Percentiles rank a stretch among this genome's conserved stretches.
These are phyloP conservation scores for Tyrannus savana DNA, from an alignment of 2,113 vertebrate species.

Conservation along the genomic window DNA sequence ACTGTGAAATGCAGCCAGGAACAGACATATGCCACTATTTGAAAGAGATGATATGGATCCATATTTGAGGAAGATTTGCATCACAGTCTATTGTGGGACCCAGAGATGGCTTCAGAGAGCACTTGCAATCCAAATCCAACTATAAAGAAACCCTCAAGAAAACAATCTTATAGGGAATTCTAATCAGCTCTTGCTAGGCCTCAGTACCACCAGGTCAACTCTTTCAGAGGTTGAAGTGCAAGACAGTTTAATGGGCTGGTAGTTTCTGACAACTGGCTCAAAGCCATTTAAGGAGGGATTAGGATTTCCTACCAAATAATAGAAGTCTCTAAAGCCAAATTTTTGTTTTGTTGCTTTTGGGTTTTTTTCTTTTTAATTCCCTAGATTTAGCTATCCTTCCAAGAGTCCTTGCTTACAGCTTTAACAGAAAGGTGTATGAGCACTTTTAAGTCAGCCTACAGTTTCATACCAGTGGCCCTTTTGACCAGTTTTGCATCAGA, in stretches of 20 bases:
- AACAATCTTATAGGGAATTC: background rate
- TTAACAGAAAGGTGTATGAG: background rate
- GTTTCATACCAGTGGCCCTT: background rate
- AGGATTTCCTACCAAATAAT: background rate
- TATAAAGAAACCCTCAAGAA: background rate
- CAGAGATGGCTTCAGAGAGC: background rate
- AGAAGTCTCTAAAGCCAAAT: background rate
- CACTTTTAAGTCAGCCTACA: background rate
- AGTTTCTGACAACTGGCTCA: background rate
- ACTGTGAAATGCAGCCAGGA: background rate
- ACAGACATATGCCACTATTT: background rate
- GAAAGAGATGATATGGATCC: background rate
- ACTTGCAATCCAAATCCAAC: background rate
- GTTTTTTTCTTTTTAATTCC: background rate
- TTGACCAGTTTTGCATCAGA: background rate
- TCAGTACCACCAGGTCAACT: background rate
- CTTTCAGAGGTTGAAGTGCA: background rate
- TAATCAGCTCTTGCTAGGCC: background rate
- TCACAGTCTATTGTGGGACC: background rate
- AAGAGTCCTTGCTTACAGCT: background rate
- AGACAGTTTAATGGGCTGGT: background rate
- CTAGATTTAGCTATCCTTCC: background rate
- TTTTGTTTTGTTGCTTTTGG: no score
- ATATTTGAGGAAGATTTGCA: background rate
- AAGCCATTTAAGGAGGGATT: background rate